These are phyloP conservation scores for Zenarchopterus dispar DNA, from an alignment of 2,797 vertebrate genomes.

Conservation along the genomic window DNA sequence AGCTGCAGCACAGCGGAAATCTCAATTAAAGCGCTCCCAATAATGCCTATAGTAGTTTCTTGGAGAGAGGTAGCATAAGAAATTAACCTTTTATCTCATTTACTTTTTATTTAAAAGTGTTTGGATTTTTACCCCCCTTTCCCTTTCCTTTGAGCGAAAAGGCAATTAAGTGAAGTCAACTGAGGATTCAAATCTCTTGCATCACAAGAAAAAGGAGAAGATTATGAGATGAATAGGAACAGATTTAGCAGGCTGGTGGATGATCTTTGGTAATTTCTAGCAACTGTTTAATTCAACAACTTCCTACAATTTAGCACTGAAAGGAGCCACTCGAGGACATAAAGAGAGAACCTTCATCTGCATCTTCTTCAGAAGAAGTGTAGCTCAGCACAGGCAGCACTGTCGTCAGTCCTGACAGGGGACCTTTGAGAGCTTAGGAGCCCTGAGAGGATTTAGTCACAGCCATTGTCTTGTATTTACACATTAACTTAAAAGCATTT, in stretches of 20 bases:
- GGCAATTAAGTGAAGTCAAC: constrained; percentile 87
- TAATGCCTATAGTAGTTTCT: constrained; percentile 83
- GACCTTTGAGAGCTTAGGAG: constrained; percentile 59
- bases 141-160: constrained; percentile 82
- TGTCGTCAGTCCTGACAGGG: constrained; percentile 58
- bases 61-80: constrained; percentile 79
- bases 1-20: constrained; percentile 84
- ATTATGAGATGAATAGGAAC: constrained; percentile 80
- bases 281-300: constrained; percentile 81
- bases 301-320: constrained; percentile 83
- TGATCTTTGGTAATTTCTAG: constrained; percentile 81
- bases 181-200: constrained; percentile 84
- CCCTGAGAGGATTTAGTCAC: constrained; percentile 43
- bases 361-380: constrained; percentile 62
- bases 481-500: too few relatives aligned
- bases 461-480: constrained; percentile 20
- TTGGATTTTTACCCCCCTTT: constrained; percentile 40
- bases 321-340: constrained; percentile 78
- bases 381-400: constrained; percentile 48
- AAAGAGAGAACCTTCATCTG: constrained; percentile 68
- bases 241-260: constrained; percentile 81
- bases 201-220: constrained; percentile 79
- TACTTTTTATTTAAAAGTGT: constrained; percentile 86
- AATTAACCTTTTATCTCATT: constrained; percentile 84
- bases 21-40: constrained; percentile 83